Evolutionary conservation across 2,113 vertebrate genomes (phyloP), one percentile per base, ranked within the genome.

Genomic region (Tyto alba): DNA sequence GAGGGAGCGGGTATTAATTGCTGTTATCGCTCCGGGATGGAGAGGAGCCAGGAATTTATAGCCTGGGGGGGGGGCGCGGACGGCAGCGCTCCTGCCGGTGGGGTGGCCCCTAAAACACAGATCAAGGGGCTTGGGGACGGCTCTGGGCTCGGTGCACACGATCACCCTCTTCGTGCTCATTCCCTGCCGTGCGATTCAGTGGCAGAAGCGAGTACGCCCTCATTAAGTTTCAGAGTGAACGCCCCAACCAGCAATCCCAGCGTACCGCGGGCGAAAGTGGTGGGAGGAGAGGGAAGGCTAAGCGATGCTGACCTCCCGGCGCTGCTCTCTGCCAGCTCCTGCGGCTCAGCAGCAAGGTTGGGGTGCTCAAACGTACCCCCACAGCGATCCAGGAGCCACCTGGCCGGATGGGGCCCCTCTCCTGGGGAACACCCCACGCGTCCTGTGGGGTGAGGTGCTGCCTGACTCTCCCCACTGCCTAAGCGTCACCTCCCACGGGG

Each of bases 321-420:
- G 0, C 60, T 10, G 40, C 40, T 67, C 16, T 40, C n/a, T 17
- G 50, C 26, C 32, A 13, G 11, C 32, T 57, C 32, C 68, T 27
- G 50, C 3, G 3, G 40, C 76, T 48, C 48, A 14, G 55, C 40
- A 55, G 40, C 63, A 10, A 1, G 6, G 30, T 34, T 11, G 47
- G 41, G 50, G 1, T 43, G 5, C 56, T 2, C 11, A 10, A 8
- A 72, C 0, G 2, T 45, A 6, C 21, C 11, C 13, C 56, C 5
- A 1, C 14, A 17, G n/a, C 0, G 2, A n/a, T 5, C 1, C 2
- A n/a, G 40, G 40, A 40, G 12, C 34, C 1, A 1, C 55, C 1
- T 1, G 19, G 29, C n/a, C 6, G 48, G 57, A 19, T 0, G 5
- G n/a, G 14, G 41, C 19, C 4, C 0, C 25, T 32, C 56, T 45